These are phyloP conservation scores for Trichonephila inaurata DNA, from an alignment of 1,140 invertebrate species.

Conservation along the genomic window DNA sequence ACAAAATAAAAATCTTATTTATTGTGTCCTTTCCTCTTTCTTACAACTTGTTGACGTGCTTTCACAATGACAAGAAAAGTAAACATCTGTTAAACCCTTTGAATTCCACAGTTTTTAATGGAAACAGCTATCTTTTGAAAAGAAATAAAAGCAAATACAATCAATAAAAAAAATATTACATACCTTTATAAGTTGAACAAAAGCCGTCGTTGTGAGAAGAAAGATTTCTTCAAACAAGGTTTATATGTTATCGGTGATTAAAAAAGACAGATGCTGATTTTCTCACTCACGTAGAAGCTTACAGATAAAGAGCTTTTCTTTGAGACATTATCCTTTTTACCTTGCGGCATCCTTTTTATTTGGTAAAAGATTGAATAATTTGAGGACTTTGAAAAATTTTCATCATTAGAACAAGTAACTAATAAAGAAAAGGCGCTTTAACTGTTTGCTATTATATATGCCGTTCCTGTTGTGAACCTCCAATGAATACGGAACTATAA, in stretches of 20 bases:
- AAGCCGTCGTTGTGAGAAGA: not conserved
- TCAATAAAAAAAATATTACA: not conserved
- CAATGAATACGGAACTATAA: too few species aligned
- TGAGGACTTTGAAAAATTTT: too few species aligned
- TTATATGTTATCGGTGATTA: not conserved
- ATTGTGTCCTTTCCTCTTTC: too few species aligned
- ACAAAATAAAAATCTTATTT: too few species aligned
- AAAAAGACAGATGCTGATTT: slow-evolving; percentile 18
- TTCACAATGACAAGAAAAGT: too few species aligned
- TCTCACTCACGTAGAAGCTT: not conserved
- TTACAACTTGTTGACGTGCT: too few species aligned
- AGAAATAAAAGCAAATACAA: not conserved
- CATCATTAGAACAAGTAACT: too few species aligned
- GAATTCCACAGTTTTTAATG: not conserved
- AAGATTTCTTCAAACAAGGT: not conserved
- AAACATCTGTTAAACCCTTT: too few species aligned
- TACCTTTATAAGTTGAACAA: not conserved
- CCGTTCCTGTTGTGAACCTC: too few species aligned
- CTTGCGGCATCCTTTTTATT: not conserved
- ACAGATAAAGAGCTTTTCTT: not conserved
- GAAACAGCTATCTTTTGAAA: not conserved
- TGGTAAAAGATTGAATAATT: too few species aligned
- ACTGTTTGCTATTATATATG: too few species aligned
- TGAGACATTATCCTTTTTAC: not conserved
- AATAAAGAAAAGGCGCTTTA: too few species aligned